phyloP scores from a whole-genome alignment of 2,888 invertebrate genomes.

The Drosophila acutilabella region DNA sequence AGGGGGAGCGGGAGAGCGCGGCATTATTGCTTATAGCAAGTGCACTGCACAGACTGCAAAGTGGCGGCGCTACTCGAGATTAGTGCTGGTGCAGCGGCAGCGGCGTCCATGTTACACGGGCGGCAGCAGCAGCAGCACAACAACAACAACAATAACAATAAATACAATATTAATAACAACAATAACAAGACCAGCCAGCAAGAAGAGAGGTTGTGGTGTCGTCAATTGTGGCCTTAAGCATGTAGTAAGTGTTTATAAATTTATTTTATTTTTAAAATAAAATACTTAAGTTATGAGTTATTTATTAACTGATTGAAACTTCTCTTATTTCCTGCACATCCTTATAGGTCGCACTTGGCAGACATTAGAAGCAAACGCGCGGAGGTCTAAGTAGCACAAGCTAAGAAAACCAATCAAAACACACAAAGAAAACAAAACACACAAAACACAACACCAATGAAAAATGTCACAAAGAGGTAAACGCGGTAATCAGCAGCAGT shows the following conservation, averaged over 20 bases:
- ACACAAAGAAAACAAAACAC: constrained; percentile 57
- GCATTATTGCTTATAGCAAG: constrained; percentile 66
- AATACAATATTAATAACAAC: constrained; percentile 32
- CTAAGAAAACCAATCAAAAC: constrained; percentile 55
- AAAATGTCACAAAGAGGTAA: constrained; percentile 92
- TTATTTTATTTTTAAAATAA: neutral
- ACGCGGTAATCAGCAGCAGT: constrained; percentile 88
- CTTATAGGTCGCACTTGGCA: constrained; percentile 56
- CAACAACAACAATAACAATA: constrained; percentile 50
- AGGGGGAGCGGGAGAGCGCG: constrained; percentile 38
- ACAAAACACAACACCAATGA: constrained; percentile 81
- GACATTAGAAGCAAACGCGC: constrained; percentile 45
- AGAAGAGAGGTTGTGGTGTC: constrained; percentile 75
- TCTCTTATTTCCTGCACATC: neutral
- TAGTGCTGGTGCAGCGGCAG: constrained; percentile 79
- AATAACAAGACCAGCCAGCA: constrained; percentile 48
- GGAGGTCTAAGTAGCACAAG: constrained; percentile 65
- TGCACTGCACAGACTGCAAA: constrained; percentile 77
- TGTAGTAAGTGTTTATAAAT: constrained; percentile 72
- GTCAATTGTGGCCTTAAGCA: constrained; percentile 82
- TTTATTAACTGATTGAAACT: neutral
- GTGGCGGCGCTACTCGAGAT: constrained; percentile 77
- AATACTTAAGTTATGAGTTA: too few species aligned
- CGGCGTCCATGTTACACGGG: constrained; percentile 76
- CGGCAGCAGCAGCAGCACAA: constrained; percentile 66